Base-by-base conservation (phyloP, 2,888 invertebrate species). In the Pristionchus mayeri region DNA sequence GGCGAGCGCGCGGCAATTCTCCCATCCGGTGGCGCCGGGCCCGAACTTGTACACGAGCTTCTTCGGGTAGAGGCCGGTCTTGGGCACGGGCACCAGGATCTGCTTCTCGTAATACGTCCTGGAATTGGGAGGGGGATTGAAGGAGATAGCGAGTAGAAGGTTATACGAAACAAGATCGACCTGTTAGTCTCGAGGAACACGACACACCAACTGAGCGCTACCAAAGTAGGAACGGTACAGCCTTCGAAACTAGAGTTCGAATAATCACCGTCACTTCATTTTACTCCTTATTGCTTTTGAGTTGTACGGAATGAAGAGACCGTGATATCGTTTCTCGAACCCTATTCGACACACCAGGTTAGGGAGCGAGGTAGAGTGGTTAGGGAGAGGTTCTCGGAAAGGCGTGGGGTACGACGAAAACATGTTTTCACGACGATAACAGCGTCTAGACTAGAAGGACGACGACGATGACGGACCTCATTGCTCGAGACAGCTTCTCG, bases 401-500 rank as follows among this genome's bases (percentile, higher is more conserved):
- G 7, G 57, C 24, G 54, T 21, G 27, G 24, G 30, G 3, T 54
- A 85, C 67, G 52, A 44, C 57, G 78, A 84, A 11, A 13, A 44
- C 44, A 44, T 6, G 6, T 21, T 11, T 37, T 34, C n/a, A 54
- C 34, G 57, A 82, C 44, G 50, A 82, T 76, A 40, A 86, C 40
- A 24, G 44, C 60, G 50, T 3, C 37, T 18, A 34, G 60, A n/a
- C n/a, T n/a, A n/a, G n/a, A n/a, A n/a, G n/a, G n/a, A n/a, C n/a
- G n/a, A n/a, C n/a, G n/a, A n/a, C n/a, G n/a, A n/a, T n/a, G n/a
- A n/a, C 63, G 63, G 30, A 95, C 95, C 96, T 95, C 96, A 97
- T 96, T 24, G 97, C 97, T 87, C 97, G 94, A 93, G 96, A 96
- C 91, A 97, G 95, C 94, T 97, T 97, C 93, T 97, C 97, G 93